Base-by-base conservation (phyloP, 2,888 invertebrate species). In the Schrankia costaestrigalis region DNA sequence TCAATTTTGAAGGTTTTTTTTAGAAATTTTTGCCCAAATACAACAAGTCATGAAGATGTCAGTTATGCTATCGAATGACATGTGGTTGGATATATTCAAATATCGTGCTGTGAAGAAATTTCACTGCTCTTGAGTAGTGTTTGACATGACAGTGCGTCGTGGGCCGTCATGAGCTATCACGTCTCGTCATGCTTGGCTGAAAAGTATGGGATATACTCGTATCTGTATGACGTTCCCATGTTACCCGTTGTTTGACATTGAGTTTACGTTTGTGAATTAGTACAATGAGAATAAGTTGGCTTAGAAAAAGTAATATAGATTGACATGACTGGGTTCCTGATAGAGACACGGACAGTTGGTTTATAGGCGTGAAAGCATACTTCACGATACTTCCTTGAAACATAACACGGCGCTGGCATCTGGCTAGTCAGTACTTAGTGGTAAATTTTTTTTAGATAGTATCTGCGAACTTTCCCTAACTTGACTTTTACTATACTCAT, bases 41-140 rank as follows among this genome's bases (percentile, higher is more conserved):
- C 21, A 37, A 42, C 41, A 66, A n/a, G 63, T 76, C 75, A 83
- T 84, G 70, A 84, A 85, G 86, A 85, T 62, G 84, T 86, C 82
- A 83, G 73, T 45, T 55, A 60, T 57, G 52, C 71, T 80, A 82
- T 78, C 79, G 72, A 80, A 80, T 83, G 84, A 85, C 82, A 84
- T 50, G 64, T 63, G 70, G 68, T 63, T 61, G 55, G 70, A 75
- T 74, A 78, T 83, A 79, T 70, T 69, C 69, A 71, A 71, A 77
- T 78, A 74, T 80, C 80, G 73, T 77, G 80, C 79, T 78, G 84
- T 76, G 82, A 77, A 77, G 73, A 77, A 77, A 76, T 82, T 78
- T 81, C 70, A 72, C 77, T 71, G 64, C 71, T 74, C 69, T 69
- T 78, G 83, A 83, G 78, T 41, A 41, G 73, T 73, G 57, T 70